Percentiles rank a stretch among this genome's conserved stretches.
Conservation (phyloP, 2,797 vertebrate genomes). For the Lagorchestes hirsutus region DNA sequence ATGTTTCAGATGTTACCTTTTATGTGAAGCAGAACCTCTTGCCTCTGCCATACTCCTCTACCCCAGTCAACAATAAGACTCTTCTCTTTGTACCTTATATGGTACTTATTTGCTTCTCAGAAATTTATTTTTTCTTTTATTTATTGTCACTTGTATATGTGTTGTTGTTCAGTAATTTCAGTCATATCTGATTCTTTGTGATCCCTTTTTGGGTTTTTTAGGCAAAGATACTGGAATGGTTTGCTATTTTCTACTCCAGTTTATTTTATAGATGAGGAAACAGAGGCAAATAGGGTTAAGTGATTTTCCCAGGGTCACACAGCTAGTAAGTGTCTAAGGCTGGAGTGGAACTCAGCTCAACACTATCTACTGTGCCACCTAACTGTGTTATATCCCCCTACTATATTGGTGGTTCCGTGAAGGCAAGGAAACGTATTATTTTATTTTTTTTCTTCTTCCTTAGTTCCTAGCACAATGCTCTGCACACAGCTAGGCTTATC, state of each 20-base stretch:
- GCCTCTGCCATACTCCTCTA: neutral
- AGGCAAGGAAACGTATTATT: neutral
- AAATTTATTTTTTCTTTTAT: neutral
- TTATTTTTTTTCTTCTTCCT: neutral
- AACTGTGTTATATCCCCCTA: neutral
- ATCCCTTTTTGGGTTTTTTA: neutral
- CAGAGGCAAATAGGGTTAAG: neutral
- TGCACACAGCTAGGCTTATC: neutral
- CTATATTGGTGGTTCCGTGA: neutral
- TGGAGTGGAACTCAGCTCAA: neutral
- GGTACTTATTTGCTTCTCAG: neutral
- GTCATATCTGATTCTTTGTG: neutral
- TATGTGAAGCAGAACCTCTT: neutral
- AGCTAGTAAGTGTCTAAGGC: neutral
- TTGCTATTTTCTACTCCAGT: neutral
- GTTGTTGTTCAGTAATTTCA: neutral
- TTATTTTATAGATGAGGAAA: neutral
- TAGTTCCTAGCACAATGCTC: neutral
- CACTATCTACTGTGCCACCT: neutral
- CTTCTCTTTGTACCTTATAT: neutral
- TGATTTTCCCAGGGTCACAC: neutral
- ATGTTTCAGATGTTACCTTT: neutral
- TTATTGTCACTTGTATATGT: neutral
- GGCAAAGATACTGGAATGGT: neutral
- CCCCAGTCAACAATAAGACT: neutral